A percentile compares a stretch with the other conserved stretches of the same genome.
These are phyloP conservation scores for Pterophyllum scalare DNA, from an alignment of 2,113 vertebrate genomes.

Conservation along the genomic window DNA sequence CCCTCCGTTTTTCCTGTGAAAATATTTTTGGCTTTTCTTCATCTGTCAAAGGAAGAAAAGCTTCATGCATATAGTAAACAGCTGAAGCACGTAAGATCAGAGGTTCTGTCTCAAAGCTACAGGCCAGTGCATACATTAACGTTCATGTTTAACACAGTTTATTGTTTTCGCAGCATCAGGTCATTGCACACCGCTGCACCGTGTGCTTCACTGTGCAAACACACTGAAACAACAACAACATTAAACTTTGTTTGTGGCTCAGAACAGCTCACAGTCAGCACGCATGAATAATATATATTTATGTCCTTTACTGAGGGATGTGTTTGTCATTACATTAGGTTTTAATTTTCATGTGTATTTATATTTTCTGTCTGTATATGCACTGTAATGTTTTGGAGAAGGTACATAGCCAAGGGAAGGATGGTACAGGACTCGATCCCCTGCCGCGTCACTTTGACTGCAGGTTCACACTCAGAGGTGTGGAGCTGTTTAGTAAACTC, in stretches of 20 bases:
- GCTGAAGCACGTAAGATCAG: neutral
- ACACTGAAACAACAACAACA: neutral
- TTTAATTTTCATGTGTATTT: too few species aligned
- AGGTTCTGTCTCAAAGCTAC: neutral
- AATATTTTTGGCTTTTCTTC: too few species aligned
- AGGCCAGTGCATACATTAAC: neutral
- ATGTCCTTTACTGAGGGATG: too few species aligned
- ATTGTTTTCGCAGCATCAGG: neutral
- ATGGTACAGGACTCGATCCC: neutral
- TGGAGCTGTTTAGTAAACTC: neutral
- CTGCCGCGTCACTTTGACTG: fast-evolving
- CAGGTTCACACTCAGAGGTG: neutral
- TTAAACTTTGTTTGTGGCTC: neutral
- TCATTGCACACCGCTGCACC: neutral
- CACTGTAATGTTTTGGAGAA: too few species aligned
- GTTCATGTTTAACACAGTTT: neutral
- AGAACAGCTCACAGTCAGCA: neutral
- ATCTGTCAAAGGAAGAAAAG: neutral
- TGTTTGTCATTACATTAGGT: too few species aligned
- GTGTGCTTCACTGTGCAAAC: neutral
- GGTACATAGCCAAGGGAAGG: neutral
- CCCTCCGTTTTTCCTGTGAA: neutral
- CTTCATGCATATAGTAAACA: too few species aligned
- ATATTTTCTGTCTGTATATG: too few species aligned
- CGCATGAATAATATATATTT: neutral